Base-by-base conservation (phyloP, 2,888 invertebrate species). In the Oscheius sp. region DNA sequence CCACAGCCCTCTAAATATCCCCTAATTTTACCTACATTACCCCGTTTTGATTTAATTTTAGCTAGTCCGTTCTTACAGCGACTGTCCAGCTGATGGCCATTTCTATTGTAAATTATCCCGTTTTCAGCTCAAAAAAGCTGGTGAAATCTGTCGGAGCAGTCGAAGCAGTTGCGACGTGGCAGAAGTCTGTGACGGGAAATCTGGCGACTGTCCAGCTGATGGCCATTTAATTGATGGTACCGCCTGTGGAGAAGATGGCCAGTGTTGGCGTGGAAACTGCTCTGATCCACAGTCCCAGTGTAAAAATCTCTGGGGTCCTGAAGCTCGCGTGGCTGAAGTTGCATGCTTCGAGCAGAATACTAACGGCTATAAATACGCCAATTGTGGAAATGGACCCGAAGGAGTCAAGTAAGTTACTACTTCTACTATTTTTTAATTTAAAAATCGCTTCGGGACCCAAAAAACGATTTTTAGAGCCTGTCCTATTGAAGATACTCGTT, bases 321-420 rank as follows among this genome's bases (percentile, higher is more conserved):
- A 94, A 13, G 93, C 94, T 0, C 90, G 92, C 58, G 93, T 93
- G 0, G 95, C 94, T 1, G 94, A 95, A 88, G 92, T 92, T 78
- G 93, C 94, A 86, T 98, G 97, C 90, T 97, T 94, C 90, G 94
- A 95, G 78, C 93, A 95, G 91, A 98, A 98, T 90, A 93, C 94
- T 0, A 95, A 96, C 88, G 98, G 98, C 13, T 94, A 94, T 61
- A 93, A 94, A 82, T 95, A 94, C 84, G 98, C 98, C 0, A 96
- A 98, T 89, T 98, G 98, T 89, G 98, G 98, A 55, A 45, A 55
- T 18, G 79, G 78, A 49, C 12, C 66, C 13, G 80, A 81, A n/a
- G 83, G 80, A 72, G 21, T 59, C 56, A 53, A 61, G 71, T 71
- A 21, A 66, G 66, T 29, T 66, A 27, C 27, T 25, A 41, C 21